Conservation (phyloP, 2,113 vertebrate species). For the Caloenas nicobarica region DNA sequence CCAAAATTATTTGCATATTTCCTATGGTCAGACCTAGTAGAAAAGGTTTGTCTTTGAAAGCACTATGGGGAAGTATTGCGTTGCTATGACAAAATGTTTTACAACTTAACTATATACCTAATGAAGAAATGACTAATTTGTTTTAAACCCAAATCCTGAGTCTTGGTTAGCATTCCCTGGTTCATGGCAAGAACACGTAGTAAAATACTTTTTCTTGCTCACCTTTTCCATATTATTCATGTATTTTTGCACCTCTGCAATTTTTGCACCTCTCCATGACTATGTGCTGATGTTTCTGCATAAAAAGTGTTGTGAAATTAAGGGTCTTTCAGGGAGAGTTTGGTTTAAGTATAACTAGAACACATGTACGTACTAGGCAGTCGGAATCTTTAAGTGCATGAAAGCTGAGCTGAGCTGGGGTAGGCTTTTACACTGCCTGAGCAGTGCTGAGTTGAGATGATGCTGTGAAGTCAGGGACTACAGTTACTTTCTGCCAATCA, state of each 20-base stretch:
- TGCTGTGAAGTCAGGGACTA: background rate
- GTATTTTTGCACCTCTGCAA: background rate
- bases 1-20: background rate
- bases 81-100: background rate
- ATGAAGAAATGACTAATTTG: background rate
- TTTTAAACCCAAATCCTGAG: background rate
- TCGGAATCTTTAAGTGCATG: background rate
- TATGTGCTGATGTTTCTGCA: background rate
- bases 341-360: background rate
- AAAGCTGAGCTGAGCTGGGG: background rate
- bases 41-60: background rate
- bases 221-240: background rate
- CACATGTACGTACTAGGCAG: fast-evolving
- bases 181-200: background rate
- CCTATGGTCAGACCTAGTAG: background rate
- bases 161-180: background rate
- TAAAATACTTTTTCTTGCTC: background rate
- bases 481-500: background rate
- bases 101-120: background rate
- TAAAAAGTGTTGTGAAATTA: background rate
- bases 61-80: background rate
- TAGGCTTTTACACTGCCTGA: background rate
- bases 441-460: background rate
- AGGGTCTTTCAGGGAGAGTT: background rate
- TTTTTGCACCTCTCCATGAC: background rate